phyloP scores from a whole-genome alignment of 1,140 invertebrate species.

The Pentalonia nigronervosa region DNA sequence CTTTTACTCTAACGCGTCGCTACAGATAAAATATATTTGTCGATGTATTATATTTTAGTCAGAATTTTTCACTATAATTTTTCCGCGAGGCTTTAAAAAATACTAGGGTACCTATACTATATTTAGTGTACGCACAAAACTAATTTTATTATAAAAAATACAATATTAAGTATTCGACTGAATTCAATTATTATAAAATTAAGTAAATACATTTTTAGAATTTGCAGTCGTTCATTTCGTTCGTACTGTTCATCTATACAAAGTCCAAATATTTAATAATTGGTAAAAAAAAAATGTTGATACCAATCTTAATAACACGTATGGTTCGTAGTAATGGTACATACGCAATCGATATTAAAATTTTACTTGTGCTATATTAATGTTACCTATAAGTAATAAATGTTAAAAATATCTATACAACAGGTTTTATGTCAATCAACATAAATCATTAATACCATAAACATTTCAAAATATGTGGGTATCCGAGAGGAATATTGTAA shows the following conservation, averaged over 20 bases:
- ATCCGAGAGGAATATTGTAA: neutral
- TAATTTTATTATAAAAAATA: neutral
- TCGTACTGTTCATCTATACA: neutral
- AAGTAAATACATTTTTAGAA: no score
- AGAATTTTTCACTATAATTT: neutral
- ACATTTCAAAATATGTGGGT: neutral
- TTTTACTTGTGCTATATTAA: neutral
- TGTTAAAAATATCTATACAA: neutral
- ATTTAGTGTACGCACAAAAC: neutral
- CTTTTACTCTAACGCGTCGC: neutral
- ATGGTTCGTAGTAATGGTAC: neutral
- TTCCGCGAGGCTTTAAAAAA: neutral
- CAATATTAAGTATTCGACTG: no score
- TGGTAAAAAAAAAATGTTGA: neutral
- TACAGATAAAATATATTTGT: neutral
- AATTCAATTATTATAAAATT: no score
- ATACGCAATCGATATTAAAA: neutral
- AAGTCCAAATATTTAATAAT: neutral
- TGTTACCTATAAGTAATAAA: neutral
- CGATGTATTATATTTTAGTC: neutral
- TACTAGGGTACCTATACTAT: neutral
- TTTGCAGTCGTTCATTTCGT: no score
- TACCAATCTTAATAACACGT: neutral
- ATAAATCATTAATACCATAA: neutral
- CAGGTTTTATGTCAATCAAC: neutral